Percentiles rank a stretch among this genome's conserved stretches.
These are phyloP conservation scores for Malurus elegans DNA, from an alignment of 2,113 vertebrate genomes.

Conservation along the genomic window DNA sequence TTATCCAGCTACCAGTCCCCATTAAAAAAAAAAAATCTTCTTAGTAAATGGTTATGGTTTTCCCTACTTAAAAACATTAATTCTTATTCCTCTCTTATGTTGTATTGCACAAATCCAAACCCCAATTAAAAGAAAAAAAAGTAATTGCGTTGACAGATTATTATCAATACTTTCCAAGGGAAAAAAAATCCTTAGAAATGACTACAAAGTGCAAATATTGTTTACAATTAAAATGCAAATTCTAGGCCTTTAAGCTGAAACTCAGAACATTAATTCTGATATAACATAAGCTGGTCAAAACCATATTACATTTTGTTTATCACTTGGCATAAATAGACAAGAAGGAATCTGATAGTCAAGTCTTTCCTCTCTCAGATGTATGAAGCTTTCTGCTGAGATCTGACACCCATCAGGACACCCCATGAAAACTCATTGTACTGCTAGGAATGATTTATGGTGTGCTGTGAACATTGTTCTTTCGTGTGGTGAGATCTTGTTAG, in stretches of 20 bases:
- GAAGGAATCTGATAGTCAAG: neutral
- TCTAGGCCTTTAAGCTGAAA: neutral
- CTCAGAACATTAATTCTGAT: neutral
- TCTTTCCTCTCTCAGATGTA: neutral
- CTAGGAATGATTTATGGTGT: conserved; percentile 56
- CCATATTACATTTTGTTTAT: neutral
- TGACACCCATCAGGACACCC: conserved; percentile 1
- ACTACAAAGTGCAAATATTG: conserved; percentile 1
- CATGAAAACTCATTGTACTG: conserved; percentile 2
- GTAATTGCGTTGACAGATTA: neutral
- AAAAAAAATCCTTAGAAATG: neutral
- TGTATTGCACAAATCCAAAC: neutral
- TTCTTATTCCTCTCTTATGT: neutral
- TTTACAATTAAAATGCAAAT: conserved; percentile 47
- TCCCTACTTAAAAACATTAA: neutral
- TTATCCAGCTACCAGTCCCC: neutral
- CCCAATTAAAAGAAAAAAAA: conserved; percentile 2
- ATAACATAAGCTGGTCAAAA: neutral
- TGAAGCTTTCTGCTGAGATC: conserved; percentile 16
- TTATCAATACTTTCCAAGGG: neutral
- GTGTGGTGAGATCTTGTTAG: conserved; percentile 46
- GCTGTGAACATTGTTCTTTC: conserved; percentile 18
- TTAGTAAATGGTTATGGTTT: neutral
- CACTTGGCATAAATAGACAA: neutral
- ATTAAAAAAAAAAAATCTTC: neutral